Evolutionary conservation across 2,113 vertebrate species (phyloP), one percentile per base, ranked within the genome.

Genomic region (Plecturocebus donacophilus): DNA sequence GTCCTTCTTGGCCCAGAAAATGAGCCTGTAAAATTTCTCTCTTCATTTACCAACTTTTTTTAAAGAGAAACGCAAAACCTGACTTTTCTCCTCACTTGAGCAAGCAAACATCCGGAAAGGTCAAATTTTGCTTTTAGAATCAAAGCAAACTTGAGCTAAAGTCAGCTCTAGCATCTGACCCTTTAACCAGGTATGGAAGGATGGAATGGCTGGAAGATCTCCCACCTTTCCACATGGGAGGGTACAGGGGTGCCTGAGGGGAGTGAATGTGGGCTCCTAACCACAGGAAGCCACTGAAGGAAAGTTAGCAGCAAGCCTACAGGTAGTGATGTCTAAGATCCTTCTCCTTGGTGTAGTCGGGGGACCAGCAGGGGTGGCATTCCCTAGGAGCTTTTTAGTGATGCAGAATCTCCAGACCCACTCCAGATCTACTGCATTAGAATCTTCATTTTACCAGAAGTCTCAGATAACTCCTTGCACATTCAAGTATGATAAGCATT

Each of bases 11-110:
- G 68, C 45, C 32, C 54, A 83, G 23, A 52, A 95, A 82, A 61
- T 45, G 45, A 66, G 71, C 56, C 84, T 80, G 9, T 76, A 79
- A 91, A 97, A 93, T 16, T 23, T 42, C 47, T 61, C 56, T 77
- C 82, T 54, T 64, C 35, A 56, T 52, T 58, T 86, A 56, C 4
- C 45, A 20, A 73, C 32, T 12, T 84, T 58, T 58, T 88, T 66
- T 58, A 13, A 49, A 93, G 30, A 71, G 14, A 91, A 93, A 91
- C 23, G 68, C 6, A 77, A 95, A 96, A 90, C 32, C 66, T 82
- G 61, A 30, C 47, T 91, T 95, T 71, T 75, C 42, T 42, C 35
- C 17, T 95, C 27, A 52, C 16, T 83, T 76, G 85, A 92, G 38
- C 70, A 64, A 87, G 87, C 20, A n/a, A 81, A 47, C n/a, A 75